Base-by-base conservation (phyloP, 37 sponge, comb jelly and placozoan species). In the Theonella swinhoei region DNA sequence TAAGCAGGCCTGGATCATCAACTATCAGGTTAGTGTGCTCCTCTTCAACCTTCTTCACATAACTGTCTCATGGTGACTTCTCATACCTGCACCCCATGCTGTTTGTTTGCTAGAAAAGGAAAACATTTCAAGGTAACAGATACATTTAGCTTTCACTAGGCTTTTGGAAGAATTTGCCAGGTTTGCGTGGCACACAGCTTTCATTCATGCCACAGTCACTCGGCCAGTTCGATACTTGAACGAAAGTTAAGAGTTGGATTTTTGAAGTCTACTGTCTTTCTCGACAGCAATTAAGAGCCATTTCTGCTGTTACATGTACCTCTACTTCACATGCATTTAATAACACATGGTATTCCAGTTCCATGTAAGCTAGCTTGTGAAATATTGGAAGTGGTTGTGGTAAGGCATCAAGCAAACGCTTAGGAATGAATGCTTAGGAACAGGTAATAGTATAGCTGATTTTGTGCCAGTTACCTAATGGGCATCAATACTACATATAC, bases 11-110 rank as follows among this genome's bases (percentile, higher is more conserved):
- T 19, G 22, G 22, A 33, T 70, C 72, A 17, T 3, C 22, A 37
- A 70, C 31, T 32, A 23, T 39, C 14, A 42, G 23, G 4, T 75
- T 42, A 41, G 41, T 37, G 75, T 75, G 75, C 30, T 41, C 43
- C 31, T n/a, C 67, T 24, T 65, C 19, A 65, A 65, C 67, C n/a
- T 65, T 65, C 31, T 65, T 65, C 67, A 65, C 19, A 65, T 65
- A 65, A 65, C 11, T 23, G 11, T 65, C 67, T 65, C n/a, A 19
- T 65, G 67, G 22, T 65, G 67, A 65, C 19, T 65, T 65, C 67
- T 65, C 67, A 65, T 28, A 24, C 54, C 14, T 7, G 54, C 54
- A 47, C 54, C 14, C 54, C 54, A n/a, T n/a, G n/a, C 54, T 17
- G 54, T 17, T 14, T 47, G 54, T 47, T 47, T 47, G 54, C 54